Base-by-base conservation (phyloP, 2,888 invertebrate species). In the Melitaea athalia region DNA sequence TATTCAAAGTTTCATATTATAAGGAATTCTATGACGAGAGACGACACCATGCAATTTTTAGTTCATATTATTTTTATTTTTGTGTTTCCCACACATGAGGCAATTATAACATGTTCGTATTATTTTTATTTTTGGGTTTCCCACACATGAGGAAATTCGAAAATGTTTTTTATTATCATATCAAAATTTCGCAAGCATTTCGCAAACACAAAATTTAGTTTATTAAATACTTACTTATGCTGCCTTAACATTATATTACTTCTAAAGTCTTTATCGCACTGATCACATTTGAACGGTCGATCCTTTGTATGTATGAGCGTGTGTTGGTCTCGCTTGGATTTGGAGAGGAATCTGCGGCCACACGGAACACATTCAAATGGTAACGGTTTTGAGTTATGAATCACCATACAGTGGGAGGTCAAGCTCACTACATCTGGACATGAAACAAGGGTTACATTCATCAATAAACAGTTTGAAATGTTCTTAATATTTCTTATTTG, bases 221-320 rank as follows among this genome's bases (percentile, higher is more conserved):
- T 43, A 45, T n/a, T 7, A 43, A 1, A 38, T 49, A 81, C 87
- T 82, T 60, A 91, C 92, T 77, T 87, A 73, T 92, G 93, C 50
- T 77, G 73, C 5, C 69, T 1, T 73, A 89, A 67, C 11, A 75
- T 74, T 1, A 78, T 53, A 64, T 84, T 88, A 5, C 78, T 80
- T 3, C 83, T 72, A 71, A 88, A 93, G 47, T 75, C 79, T 70
- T 87, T 88, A 0, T 83, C 81, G 64, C 93, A 93, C 4, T 77
- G 50, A 0, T 84, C 79, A 71, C 93, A 93, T n/a, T 79, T 75
- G 66, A 77, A 79, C 0, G 89, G 86, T 1, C 80, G 77, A 66
- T 86, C 85, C 66, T 85, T 86, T 0, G 91, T 88, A 77, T 93
- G 93, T 0, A 75, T 57, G 0, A 79, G 75, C 63, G 82, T 76